A percentile compares a stretch with the other conserved stretches of the same genome.
Conservation (phyloP, 2,113 vertebrate species). For the Manacus vitellinus region DNA sequence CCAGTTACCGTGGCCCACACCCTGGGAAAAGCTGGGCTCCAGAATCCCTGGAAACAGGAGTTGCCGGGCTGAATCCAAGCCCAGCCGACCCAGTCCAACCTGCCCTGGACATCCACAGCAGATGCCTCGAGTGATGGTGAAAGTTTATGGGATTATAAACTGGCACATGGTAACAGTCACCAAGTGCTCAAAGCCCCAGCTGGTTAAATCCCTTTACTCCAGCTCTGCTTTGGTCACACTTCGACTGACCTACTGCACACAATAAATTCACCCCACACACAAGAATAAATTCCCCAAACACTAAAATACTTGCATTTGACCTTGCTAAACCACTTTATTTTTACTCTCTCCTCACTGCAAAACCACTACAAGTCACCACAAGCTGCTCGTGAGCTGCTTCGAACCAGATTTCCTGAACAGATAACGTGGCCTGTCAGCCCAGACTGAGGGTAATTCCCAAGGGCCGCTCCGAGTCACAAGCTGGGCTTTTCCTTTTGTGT, state of each 20-base stretch:
- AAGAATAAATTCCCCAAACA: background rate
- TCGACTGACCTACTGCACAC: background rate
- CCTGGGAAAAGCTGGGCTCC: background rate
- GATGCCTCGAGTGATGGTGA: background rate
- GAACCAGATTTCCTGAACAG: background rate
- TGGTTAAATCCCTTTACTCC: background rate
- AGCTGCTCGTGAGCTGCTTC: background rate
- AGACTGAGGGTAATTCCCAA: slow-evolving; percentile 11
- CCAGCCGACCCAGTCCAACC: background rate
- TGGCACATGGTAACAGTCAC: background rate
- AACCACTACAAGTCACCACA: background rate
- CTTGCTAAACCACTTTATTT: background rate
- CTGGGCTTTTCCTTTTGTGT: background rate
- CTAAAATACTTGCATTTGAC: background rate
- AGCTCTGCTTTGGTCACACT: background rate
- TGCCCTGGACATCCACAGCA: background rate
- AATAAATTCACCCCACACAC: background rate
- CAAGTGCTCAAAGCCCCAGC: background rate
- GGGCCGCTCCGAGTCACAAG: background rate
- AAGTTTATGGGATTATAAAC: background rate
- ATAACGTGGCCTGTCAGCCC: background rate
- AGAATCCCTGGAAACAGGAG: background rate
- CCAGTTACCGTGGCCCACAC: background rate
- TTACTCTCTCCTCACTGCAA: background rate
- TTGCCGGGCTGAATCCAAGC: background rate